Base-by-base conservation (phyloP, 2,888 invertebrate genomes). In the Lasius fuliginosus region DNA sequence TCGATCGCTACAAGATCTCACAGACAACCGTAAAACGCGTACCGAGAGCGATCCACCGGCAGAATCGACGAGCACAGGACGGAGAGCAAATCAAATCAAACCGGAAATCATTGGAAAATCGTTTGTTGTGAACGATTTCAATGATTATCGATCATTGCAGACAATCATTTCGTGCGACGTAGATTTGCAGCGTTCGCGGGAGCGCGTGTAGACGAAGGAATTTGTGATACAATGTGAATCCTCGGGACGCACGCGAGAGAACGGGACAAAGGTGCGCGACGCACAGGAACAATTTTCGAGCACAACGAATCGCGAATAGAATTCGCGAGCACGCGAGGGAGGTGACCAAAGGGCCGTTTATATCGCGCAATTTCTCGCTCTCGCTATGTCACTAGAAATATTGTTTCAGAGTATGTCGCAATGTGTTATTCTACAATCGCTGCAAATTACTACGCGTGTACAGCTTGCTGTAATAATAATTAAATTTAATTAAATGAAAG, bases 261-360 rank as follows among this genome's bases (percentile, higher is more conserved):
- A 60, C 46, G 1, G 79, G 33, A 79, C 18, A 58, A 58, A 33
- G 74, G 23, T 74, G 81, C 64, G 79, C 67, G 64, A 85, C 36
- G 46, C 27, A n/a, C n/a, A 36, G 49, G 36, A 81, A 64, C 76
- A 87, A 71, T 87, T 89, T 53, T 85, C 77, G 67, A 87, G 77
- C 74, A 89, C 88, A 88, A 89, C 88, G 88, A 88, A 88, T 56
- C 23, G 77, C 62, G 82, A 87, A 75, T 65, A 49, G 71, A 60
- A 30, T 62, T 30, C 23, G 75, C 53, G 64, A 30, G 30, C 18
- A 33, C 40, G 33, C 56, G 8, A 82, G 77, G 53, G 69, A 71
- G 68, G 15, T 71, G 65, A 23, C 8, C n/a, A 53, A 23, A 36
- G 82, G 62, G 11, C 53, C 73, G 60, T 81, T 81, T 71, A 60